Conservation (phyloP, 2,113 vertebrate species). For the Smithornis capensis region DNA sequence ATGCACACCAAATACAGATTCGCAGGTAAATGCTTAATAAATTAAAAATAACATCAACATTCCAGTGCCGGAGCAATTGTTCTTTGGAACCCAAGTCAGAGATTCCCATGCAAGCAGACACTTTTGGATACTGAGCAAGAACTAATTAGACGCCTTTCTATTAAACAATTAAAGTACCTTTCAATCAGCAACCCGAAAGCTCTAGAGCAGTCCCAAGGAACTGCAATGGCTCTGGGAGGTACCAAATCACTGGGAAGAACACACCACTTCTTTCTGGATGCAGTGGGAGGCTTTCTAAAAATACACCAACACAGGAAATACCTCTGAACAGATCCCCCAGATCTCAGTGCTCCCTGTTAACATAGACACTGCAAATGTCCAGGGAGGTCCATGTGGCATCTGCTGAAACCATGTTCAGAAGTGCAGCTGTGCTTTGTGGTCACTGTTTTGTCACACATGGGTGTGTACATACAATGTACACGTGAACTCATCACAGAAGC, state of each 20-base stretch:
- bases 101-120: background rate
- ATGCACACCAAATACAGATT: rapidly evolving
- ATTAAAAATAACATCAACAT: background rate
- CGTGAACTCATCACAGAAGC: rapidly evolving
- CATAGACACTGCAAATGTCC: background rate
- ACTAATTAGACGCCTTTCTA: background rate
- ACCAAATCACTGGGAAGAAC: background rate
- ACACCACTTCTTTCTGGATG: background rate
- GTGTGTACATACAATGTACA: background rate
- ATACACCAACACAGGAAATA: background rate
- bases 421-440: rapidly evolving
- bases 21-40: too few species aligned
- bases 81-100: background rate
- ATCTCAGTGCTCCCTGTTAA: background rate
- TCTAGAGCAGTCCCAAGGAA: background rate
- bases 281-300: background rate
- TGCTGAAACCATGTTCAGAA: rapidly evolving
- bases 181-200: background rate
- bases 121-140: background rate
- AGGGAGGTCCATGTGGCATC: background rate
- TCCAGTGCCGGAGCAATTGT: background rate
- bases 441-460: background rate
- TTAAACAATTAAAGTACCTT: background rate
- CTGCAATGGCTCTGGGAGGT: background rate
- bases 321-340: background rate